These are phyloP conservation scores for Caenorhabditis sp. DNA, from an alignment of 2,888 invertebrate species.

Conservation along the genomic window DNA sequence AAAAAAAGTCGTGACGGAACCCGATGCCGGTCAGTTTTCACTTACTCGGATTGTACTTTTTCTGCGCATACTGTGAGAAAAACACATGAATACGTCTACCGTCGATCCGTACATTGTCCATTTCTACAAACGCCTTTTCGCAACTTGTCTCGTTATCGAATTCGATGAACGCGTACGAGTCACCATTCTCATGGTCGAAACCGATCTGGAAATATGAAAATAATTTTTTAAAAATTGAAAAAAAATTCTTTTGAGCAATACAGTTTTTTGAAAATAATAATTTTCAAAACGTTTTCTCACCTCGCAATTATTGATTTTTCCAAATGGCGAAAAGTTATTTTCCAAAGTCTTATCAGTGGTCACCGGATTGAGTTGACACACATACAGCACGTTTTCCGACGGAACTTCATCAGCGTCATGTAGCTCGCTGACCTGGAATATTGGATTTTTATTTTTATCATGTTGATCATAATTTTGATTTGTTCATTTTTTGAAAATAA, in stretches of 20 bases:
- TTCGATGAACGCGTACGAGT: slow-evolving; percentile 99
- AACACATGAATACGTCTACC: slow-evolving; percentile 99
- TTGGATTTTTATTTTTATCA: too few species aligned
- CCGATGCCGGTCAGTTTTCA: too few species aligned
- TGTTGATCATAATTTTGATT: too few species aligned
- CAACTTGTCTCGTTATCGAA: slow-evolving; percentile 91
- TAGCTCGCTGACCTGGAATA: slow-evolving; percentile 89
- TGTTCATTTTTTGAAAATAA: too few species aligned
- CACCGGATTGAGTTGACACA: slow-evolving; percentile 98
- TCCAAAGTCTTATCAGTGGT: slow-evolving; percentile 94
- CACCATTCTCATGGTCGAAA: slow-evolving; percentile 92
- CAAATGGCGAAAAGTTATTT: slow-evolving; percentile 93
- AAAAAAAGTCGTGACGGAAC: too few species aligned
- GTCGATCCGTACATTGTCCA: slow-evolving; percentile 99
- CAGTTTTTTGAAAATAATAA: too few species aligned
- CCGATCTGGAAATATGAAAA: slow-evolving; percentile 85
- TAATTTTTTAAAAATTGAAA: neutral
- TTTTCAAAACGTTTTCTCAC: slow-evolving; percentile 30
- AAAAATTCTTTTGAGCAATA: too few species aligned
- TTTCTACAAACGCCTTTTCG: slow-evolving; percentile 98
- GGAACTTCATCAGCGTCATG: slow-evolving; percentile 98
- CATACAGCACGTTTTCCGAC: slow-evolving; percentile 98
- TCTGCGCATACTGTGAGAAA: slow-evolving; percentile 98
- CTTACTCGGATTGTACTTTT: slow-evolving; percentile 84
- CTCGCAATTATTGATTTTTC: slow-evolving; percentile 87